Percentiles rank a stretch among this genome's conserved stretches.
These are phyloP conservation scores for Hylaeus volcanicus DNA, from an alignment of 1,140 invertebrate species.

Conservation along the genomic window DNA sequence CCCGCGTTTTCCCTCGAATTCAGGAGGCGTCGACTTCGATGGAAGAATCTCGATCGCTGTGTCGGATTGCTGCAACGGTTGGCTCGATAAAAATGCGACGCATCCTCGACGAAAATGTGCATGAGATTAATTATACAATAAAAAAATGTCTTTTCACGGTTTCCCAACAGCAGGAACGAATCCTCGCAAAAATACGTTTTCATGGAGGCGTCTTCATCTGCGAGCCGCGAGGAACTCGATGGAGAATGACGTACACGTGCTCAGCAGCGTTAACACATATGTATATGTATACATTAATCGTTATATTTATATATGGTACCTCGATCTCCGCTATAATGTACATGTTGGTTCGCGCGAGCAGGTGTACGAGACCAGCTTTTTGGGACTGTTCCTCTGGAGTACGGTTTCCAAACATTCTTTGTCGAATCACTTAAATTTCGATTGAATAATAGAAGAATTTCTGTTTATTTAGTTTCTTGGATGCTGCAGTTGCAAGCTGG, in stretches of 20 bases:
- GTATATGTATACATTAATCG: slow-evolving; percentile 32
- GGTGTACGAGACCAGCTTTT: background rate
- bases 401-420: background rate
- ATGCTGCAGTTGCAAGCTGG: too few relatives aligned
- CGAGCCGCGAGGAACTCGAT: background rate
- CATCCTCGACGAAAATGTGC: slow-evolving; percentile 30
- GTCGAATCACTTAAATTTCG: too few relatives aligned
- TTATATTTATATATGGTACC: slow-evolving; percentile 8
- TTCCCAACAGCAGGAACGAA: slow-evolving; percentile 43
- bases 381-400: background rate
- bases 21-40: background rate
- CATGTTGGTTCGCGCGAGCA: slow-evolving; percentile 18
- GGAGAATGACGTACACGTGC: slow-evolving; percentile 22
- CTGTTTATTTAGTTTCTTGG: too few relatives aligned
- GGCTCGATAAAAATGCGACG: slow-evolving; percentile 4
- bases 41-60: background rate
- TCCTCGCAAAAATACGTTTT: slow-evolving; percentile 8
- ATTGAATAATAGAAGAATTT: too few relatives aligned
- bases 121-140: slow-evolving; percentile 20
- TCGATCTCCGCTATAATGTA: slow-evolving; percentile 19
- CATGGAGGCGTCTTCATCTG: background rate
- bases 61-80: background rate
- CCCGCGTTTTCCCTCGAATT: background rate
- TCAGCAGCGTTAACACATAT: background rate
- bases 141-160: slow-evolving; percentile 26